These are phyloP conservation scores for Stomorhina lunata DNA, from an alignment of 2,888 invertebrate species.

Conservation along the genomic window DNA sequence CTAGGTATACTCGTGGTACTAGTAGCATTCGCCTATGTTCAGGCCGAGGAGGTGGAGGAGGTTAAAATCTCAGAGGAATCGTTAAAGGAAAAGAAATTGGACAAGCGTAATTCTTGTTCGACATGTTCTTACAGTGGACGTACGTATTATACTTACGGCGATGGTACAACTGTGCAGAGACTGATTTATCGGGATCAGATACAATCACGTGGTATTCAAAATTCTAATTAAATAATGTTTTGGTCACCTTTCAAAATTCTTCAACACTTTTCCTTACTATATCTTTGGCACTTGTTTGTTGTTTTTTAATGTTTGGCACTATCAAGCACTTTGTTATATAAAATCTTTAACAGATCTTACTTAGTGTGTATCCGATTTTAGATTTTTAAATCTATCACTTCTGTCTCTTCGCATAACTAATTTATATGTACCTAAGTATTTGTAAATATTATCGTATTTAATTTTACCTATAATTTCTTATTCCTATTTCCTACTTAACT, in stretches of 20 bases:
- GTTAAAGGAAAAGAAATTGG: conserved; percentile 74
- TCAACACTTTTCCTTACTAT: conserved; percentile 34
- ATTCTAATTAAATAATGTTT: conserved; percentile 8
- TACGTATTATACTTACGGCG: conserved; percentile 75
- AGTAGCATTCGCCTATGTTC: conserved; percentile 24
- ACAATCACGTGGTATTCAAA: conserved; percentile 74
- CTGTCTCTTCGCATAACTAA: neutral
- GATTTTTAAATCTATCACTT: conserved; percentile 20
- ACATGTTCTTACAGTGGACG: conserved; percentile 74
- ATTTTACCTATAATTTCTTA: neutral
- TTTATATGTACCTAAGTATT: neutral
- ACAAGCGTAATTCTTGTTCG: conserved; percentile 72
- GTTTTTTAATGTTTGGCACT: conserved; percentile 21
- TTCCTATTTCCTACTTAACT: neutral
- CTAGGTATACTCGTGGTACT: conserved; percentile 50
- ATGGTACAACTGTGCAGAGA: conserved; percentile 74
- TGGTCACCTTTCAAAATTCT: conserved; percentile 22
- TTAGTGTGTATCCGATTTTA: neutral
- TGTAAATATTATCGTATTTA: neutral
- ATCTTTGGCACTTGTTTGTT: conserved; percentile 23
- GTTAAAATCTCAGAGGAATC: conserved; percentile 8
- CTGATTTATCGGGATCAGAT: conserved; percentile 72
- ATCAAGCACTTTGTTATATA: conserved; percentile 1
- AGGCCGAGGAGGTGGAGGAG: conserved; percentile 31
- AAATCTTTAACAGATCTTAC: neutral